Evolutionary conservation across 2,113 vertebrate genomes (phyloP), one percentile per base, ranked within the genome.

Genomic region (Vidua macroura): DNA sequence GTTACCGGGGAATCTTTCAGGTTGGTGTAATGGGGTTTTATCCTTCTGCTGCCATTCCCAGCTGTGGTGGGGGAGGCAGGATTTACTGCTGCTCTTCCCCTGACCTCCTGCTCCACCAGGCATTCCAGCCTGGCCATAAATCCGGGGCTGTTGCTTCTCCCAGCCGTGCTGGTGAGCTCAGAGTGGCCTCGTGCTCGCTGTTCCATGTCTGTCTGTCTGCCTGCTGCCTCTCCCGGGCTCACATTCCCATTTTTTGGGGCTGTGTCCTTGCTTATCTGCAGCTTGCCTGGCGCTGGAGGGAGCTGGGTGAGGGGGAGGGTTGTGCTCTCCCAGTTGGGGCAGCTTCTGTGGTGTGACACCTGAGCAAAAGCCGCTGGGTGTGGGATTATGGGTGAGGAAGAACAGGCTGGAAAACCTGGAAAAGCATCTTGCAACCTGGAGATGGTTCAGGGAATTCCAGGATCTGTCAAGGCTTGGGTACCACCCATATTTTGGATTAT

Each of bases 81-180:
- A 96, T 96, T 95, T 96, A 84, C 83, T 75, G 88, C 83, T 46
- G n/a, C 76, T 66, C 82, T 49, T 81, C 55, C 55, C 90, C 33
- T 59, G 94, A 62, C 93, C 95, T 90, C 52, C 91, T 90, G 90
- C 90, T 90, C 90, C 30, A 27, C 22, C 85, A 92, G 93, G n/a
- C 60, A 4, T 37, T 67, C 21, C 7, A 90, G 78, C 78, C 85
- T 63, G 93, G 8, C 28, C 80, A 58, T 88, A 93, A 96, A 94
- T 94, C 90, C 91, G 20, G 72, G 85, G 72, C 92, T 94, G 22
- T 49, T 77, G 74, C 74, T 53, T 83, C 82, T 90, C 70, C 49
- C 74, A 31, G 93, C 19, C 35, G 11, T 18, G 33, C 28, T n/a
- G 74, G 74, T 58, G 91, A 86, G 93, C 94, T 93, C 88, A 73